Conservation (phyloP, 1,140 invertebrate species). For the Rhyacophila brunnea region DNA sequence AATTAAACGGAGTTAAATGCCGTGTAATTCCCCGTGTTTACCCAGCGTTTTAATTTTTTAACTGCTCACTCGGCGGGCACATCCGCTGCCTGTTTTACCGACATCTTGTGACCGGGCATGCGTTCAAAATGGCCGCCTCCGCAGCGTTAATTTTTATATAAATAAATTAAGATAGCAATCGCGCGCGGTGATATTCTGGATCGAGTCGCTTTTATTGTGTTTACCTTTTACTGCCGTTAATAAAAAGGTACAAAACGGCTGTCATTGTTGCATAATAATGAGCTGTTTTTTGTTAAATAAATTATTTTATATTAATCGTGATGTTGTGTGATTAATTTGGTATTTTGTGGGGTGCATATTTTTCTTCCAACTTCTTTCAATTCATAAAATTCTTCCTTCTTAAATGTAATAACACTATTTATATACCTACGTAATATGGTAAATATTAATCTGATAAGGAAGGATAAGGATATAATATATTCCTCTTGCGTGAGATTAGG, state of each 20-base stretch:
- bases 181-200: not conserved
- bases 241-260: constrained; percentile 20
- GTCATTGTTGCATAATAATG: constrained; percentile 7
- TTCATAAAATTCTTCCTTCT: too few relatives aligned
- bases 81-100: constrained; percentile 19
- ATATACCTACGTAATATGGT: too few relatives aligned
- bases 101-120: constrained; percentile 6
- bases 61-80: constrained; percentile 15
- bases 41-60: constrained; percentile 22
- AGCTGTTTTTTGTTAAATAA: too few relatives aligned
- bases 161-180: constrained; percentile 33
- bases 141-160: constrained; percentile 33
- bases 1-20: constrained; percentile 32
- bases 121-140: constrained; percentile 15
- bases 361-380: too few relatives aligned
- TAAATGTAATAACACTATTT: too few relatives aligned
- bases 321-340: not conserved
- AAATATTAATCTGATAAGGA: too few relatives aligned
- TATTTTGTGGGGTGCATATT: too few relatives aligned
- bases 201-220: constrained; percentile 10
- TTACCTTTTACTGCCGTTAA: constrained; percentile 18
- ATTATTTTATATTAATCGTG: too few relatives aligned
- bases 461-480: too few relatives aligned
- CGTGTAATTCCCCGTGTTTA: constrained; percentile 32
- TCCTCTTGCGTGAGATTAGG: too few relatives aligned